Conservation (phyloP, 2,888 invertebrate species). For the Andrena fulva region DNA sequence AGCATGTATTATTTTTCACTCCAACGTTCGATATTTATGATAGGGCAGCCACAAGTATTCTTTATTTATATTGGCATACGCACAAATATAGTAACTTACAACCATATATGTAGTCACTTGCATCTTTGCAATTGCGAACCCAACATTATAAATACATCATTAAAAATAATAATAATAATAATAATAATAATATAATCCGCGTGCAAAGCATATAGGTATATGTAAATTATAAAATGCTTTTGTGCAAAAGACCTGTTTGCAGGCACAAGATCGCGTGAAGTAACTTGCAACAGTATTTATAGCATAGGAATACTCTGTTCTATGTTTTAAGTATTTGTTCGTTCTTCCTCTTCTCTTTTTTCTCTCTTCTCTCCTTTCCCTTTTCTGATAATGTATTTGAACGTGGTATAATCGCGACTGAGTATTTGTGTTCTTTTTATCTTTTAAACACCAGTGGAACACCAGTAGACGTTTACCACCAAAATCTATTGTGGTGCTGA, state of each 20-base stretch:
- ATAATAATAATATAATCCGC: slow-evolving; percentile 16
- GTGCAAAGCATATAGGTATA: background rate
- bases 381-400: too few species aligned
- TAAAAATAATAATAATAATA: slow-evolving; percentile 27
- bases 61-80: slow-evolving; percentile 74
- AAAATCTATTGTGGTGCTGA: slow-evolving; percentile 78
- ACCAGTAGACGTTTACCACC: slow-evolving; percentile 65
- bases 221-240: slow-evolving; percentile 3
- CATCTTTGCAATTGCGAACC: slow-evolving; percentile 42
- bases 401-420: too few species aligned
- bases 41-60: slow-evolving; percentile 56
- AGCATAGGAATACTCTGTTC: background rate
- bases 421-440: background rate
- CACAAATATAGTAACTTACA: slow-evolving; percentile 67
- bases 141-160: slow-evolving; percentile 29
- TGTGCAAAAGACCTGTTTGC: background rate
- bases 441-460: slow-evolving; percentile 59
- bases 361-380: too few species aligned
- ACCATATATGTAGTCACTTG: slow-evolving; percentile 29
- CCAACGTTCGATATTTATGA: slow-evolving; percentile 30
- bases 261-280: background rate
- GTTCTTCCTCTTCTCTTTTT: background rate
- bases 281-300: background rate
- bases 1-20: slow-evolving; percentile 40
- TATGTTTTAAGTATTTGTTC: background rate